Base-by-base conservation (phyloP, 2,888 invertebrate species). In the Chydorus sphaericus region DNA sequence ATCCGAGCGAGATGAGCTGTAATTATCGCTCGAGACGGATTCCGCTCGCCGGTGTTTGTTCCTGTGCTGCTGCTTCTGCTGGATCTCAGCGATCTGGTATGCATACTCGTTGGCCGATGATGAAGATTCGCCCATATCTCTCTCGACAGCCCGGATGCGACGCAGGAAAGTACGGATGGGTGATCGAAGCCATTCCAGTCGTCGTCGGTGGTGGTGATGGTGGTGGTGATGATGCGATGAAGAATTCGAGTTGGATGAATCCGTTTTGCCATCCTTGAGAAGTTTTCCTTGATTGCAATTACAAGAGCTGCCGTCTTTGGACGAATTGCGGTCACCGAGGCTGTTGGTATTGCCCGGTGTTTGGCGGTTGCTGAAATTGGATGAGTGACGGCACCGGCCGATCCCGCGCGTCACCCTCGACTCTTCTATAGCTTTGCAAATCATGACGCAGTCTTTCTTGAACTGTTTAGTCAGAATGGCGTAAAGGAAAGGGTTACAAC, bases 381-480 rank as follows among this genome's bases (percentile, higher is more conserved):
- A 85, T 63, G 85, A 85, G 71, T 88, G 87, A 16, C 87, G 74
- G 67, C 89, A 87, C 60, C 88, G 77, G 14, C 88, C 89, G 64
- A 89, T 88, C 56, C 88, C 87, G 58, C 87, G 76, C 4, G 88
- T 88, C 11, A 92, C 91, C 51, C 91, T 76, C 36, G 89, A 88
- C 71, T 92, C 94, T 70, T 96, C 94, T 64, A 96, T 90, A 20
- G 93, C 87, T 69, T 93, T 92, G 73, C 93, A 94, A 58, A 94
- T 85, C 68, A 90, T 81, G 3, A 93, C 87, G 73, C 94, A 94
- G 73, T 96, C 94, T 71, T 92, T 91, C 71, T 94, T 94, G 71
- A 94, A 94, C 70, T 94, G 93, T 69, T 96, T 94, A 7, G 96
- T 96, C 66, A 96, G 81, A 63, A 96, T 94, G 53, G 96, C 96